Evolutionary conservation across 2,888 invertebrate genomes (phyloP).

Genomic region (Hirtodrosophila confusa): DNA sequence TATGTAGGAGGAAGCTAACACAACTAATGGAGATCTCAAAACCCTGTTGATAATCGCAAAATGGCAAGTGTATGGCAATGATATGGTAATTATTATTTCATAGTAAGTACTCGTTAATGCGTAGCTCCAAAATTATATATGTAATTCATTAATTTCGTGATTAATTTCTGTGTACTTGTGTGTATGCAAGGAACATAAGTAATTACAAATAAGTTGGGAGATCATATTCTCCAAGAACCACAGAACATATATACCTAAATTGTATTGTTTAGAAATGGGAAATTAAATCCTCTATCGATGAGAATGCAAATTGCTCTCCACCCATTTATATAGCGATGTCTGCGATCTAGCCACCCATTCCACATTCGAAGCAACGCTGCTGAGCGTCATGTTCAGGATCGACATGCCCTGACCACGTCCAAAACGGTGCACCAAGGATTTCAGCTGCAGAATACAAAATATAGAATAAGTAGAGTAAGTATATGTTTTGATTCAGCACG

Average conservation of each 20-base stretch:
- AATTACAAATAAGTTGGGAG: conserved; percentile 82
- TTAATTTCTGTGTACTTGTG: conserved; percentile 35
- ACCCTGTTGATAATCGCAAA: conserved; percentile 37
- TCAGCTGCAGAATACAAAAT: conserved; percentile 72
- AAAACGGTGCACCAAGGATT: conserved; percentile 84
- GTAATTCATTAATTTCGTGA: conserved; percentile 21
- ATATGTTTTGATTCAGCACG: too few species aligned
- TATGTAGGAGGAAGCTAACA: conserved; percentile 31
- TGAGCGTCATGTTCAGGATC: conserved; percentile 84
- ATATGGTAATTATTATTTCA: conserved; percentile 69
- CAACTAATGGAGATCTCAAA: conserved; percentile 53
- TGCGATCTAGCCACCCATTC: conserved; percentile 84
- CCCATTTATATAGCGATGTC: conserved; percentile 84
- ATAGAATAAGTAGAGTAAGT: too few species aligned
- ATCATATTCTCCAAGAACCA: conserved; percentile 20
- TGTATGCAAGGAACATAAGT: conserved; percentile 75
- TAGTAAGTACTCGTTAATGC: conserved; percentile 14
- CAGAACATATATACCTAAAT: conserved; percentile 38
- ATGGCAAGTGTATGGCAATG: conserved; percentile 67
- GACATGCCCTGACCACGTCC: conserved; percentile 84
- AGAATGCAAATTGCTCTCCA: conserved; percentile 82
- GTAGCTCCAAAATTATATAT: conserved; percentile 15
- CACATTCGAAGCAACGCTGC: conserved; percentile 84
- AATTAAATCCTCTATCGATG: conserved; percentile 71
- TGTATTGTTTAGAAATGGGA: conserved; percentile 8